Percentiles rank a stretch among this genome's conserved stretches.
Conservation (phyloP, 2,113 vertebrate species). For the Thunnus thynnus region DNA sequence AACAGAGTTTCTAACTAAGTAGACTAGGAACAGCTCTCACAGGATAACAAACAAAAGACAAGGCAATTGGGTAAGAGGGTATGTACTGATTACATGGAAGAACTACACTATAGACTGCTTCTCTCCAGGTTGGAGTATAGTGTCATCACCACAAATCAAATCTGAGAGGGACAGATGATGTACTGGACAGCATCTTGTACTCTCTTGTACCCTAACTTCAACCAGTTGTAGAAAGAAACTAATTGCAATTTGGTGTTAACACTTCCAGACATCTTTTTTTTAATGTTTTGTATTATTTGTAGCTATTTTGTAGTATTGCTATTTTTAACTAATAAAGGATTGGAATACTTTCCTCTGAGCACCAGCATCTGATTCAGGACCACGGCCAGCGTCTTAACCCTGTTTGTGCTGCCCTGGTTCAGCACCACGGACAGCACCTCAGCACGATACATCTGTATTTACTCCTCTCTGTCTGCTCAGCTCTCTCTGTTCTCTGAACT, state of each 20-base stretch:
- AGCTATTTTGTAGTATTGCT: no score
- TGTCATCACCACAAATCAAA: no score
- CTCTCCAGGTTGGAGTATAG: background rate
- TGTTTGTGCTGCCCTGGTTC: background rate
- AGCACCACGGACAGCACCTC: conserved; percentile 50
- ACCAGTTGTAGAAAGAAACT: no score
- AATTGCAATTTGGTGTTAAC: no score
- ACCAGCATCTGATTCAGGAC: conserved; percentile 17
- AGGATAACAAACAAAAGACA: conserved; percentile 42
- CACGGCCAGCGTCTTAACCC: background rate
- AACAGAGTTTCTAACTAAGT: conserved; percentile 32
- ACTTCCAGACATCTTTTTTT: no score
- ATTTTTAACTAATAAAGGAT: no score
- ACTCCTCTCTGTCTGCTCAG: conserved; percentile 1
- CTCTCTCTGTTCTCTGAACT: conserved; percentile 26
- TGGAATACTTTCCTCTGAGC: background rate
- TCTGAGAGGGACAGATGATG: no score
- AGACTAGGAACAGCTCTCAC: conserved; percentile 22
- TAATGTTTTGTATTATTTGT: no score
- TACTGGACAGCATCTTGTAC: no score
- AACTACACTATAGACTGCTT: background rate
- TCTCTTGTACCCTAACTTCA: no score
- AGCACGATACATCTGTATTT: background rate
- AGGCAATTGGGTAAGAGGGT: background rate
- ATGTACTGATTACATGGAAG: background rate